A percentile compares a stretch with the other conserved stretches of the same genome.
Evolutionary conservation across 2,888 invertebrate genomes (phyloP).

Genomic region (Sisyra nigra): DNA sequence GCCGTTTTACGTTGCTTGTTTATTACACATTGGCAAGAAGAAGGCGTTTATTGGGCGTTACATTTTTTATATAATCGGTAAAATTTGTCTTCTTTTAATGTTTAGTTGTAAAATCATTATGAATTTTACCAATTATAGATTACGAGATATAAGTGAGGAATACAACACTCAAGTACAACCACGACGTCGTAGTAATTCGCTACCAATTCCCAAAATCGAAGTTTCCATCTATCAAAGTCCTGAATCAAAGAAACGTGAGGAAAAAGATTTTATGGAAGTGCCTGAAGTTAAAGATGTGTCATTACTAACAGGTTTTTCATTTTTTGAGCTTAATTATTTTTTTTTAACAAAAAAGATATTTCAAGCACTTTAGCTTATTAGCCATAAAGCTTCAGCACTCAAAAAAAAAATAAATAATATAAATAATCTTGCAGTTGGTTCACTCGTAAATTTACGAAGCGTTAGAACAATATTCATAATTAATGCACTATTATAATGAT

Average conservation of each 20-base stretch:
- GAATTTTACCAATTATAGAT: conserved; percentile 32
- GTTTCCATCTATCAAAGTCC: conserved; percentile 71
- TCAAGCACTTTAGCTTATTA: not conserved
- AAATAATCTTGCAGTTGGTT: too few species aligned
- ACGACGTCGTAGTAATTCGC: conserved; percentile 76
- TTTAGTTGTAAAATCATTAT: not conserved
- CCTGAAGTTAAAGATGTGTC: conserved; percentile 56
- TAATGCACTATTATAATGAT: too few species aligned
- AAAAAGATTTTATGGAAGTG: conserved; percentile 63
- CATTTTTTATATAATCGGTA: conserved; percentile 82
- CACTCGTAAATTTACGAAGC: too few species aligned
- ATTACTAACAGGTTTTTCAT: conserved; percentile 36
- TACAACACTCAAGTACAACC: conserved; percentile 60
- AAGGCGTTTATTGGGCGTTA: conserved; percentile 94
- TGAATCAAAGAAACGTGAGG: conserved; percentile 46
- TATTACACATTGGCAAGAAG: conserved; percentile 94
- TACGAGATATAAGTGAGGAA: conserved; percentile 79
- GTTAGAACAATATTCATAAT: too few species aligned
- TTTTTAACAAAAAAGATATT: conserved; percentile 15
- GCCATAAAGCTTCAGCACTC: too few species aligned
- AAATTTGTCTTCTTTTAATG: conserved; percentile 11
- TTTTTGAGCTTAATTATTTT: conserved; percentile 15
- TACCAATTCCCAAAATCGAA: conserved; percentile 87
- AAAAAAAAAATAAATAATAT: too few species aligned
- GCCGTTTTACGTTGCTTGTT: conserved; percentile 91